Evolutionary conservation across 2,888 invertebrate species (phyloP).

Genomic region (Branchellion lobata): DNA sequence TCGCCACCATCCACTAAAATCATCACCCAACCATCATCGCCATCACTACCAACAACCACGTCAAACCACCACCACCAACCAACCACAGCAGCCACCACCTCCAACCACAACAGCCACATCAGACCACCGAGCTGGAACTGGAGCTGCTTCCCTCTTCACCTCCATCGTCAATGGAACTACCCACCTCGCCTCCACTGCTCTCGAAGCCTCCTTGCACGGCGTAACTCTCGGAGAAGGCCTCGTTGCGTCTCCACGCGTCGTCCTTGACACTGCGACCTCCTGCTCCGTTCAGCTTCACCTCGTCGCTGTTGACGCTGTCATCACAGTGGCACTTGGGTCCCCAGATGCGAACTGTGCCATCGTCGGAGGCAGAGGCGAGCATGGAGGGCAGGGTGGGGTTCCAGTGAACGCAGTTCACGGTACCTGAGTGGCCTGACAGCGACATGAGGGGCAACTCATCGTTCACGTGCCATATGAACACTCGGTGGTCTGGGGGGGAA

Average conservation of each 20-base stretch:
- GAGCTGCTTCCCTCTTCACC: not conserved
- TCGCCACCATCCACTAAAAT: too few relatives aligned
- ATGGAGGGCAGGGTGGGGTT: constrained; percentile 86
- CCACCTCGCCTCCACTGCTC: not conserved
- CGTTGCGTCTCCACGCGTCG: constrained; percentile 13
- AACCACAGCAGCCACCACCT: too few relatives aligned
- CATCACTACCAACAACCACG: too few relatives aligned
- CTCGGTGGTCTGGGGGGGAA: constrained; percentile 70
- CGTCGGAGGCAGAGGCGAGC: constrained; percentile 92
- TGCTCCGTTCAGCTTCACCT: not conserved
- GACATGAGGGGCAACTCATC: constrained; percentile 87
- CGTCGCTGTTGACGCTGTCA: not conserved
- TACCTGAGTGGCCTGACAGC: constrained; percentile 86
- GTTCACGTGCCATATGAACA: constrained; percentile 92
- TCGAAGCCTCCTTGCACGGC: not conserved
- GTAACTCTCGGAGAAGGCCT: not conserved
- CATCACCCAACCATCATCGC: too few relatives aligned
- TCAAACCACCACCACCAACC: too few relatives aligned
- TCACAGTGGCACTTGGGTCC: constrained; percentile 68
- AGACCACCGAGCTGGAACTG: not conserved
- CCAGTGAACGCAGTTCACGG: constrained; percentile 97
- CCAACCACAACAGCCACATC: too few relatives aligned
- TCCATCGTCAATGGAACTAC: not conserved
- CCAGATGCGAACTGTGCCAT: constrained; percentile 92
- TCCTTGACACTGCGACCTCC: constrained; percentile 8